These are phyloP conservation scores for Patella ulyssiponensis DNA, from an alignment of 2,888 invertebrate genomes.

Conservation along the genomic window DNA sequence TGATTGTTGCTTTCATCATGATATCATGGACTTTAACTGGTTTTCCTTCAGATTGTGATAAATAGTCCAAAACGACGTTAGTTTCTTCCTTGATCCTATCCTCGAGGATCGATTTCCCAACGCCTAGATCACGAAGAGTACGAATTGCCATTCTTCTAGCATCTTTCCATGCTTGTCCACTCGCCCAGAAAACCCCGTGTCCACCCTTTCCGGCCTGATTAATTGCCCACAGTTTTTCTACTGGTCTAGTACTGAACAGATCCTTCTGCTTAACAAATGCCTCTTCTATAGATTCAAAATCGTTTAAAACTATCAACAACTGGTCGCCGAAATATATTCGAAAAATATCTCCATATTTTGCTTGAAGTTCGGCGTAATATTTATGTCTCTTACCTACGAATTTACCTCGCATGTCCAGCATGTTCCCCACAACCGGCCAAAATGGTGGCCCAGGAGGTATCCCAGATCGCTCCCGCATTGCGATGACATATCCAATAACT, in stretches of 20 bases:
- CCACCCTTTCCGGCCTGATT: conserved; percentile 38
- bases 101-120: conserved; percentile 9
- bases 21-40: background rate
- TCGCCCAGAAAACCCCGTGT: conserved; percentile 32
- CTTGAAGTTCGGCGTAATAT: conserved; percentile 31
- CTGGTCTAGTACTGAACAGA: conserved; percentile 43
- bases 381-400: conserved; percentile 30
- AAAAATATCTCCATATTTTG: conserved; percentile 46
- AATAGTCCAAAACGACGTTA: background rate
- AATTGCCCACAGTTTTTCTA: conserved; percentile 31
- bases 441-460: conserved; percentile 16
- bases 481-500: background rate
- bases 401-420: background rate
- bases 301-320: conserved; percentile 41
- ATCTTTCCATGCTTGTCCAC: conserved; percentile 36
- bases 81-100: conserved; percentile 18
- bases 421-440: conserved; percentile 11
- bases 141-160: conserved; percentile 30
- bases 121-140: conserved; percentile 15
- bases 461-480: background rate
- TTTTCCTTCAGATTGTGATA: background rate
- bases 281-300: conserved; percentile 33
- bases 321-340: conserved; percentile 37
- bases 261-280: conserved; percentile 39
- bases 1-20: conserved; percentile 1